Percentiles rank a stretch among this genome's conserved stretches.
These are phyloP conservation scores for Pluvialis apricaria DNA, from an alignment of 2,113 vertebrate species.

Conservation along the genomic window DNA sequence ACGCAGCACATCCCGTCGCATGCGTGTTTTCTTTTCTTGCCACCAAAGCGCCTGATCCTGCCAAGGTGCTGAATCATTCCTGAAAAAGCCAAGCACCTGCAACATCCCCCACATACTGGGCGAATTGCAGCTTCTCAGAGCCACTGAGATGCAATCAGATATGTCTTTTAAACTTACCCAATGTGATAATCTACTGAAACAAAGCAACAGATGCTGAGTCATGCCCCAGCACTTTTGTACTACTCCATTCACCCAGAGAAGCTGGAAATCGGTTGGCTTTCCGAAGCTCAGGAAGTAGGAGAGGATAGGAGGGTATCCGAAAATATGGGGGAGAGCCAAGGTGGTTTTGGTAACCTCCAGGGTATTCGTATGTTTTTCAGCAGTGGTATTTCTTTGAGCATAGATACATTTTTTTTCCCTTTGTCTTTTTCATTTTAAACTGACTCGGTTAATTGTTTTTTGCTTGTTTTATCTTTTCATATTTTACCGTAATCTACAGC, in stretches of 20 bases:
- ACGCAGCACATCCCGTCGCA: not conserved
- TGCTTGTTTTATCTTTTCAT: not conserved
- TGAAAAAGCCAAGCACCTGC: not conserved
- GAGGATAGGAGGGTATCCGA: not conserved
- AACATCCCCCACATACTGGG: rapidly evolving
- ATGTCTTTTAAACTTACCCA: rapidly evolving
- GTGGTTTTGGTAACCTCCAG: not conserved
- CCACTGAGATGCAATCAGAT: not conserved
- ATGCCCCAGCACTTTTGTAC: not conserved
- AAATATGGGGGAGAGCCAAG: not conserved
- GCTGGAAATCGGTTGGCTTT: not conserved
- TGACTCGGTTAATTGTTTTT: not conserved
- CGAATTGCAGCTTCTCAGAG: not conserved
- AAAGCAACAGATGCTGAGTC: constrained; percentile 38
- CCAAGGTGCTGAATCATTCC: not conserved
- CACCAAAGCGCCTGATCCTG: not conserved
- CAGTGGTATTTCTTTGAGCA: not conserved
- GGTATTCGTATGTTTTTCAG: not conserved
- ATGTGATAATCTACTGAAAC: rapidly evolving
- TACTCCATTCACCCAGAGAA: not conserved
- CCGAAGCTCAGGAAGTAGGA: not conserved
- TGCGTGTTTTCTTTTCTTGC: rapidly evolving
- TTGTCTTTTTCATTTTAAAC: not conserved
- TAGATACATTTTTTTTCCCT: not conserved
- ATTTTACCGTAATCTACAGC: not conserved